Base-by-base conservation (phyloP, 2,797 vertebrate species). In the Notoglanidium macrostoma region DNA sequence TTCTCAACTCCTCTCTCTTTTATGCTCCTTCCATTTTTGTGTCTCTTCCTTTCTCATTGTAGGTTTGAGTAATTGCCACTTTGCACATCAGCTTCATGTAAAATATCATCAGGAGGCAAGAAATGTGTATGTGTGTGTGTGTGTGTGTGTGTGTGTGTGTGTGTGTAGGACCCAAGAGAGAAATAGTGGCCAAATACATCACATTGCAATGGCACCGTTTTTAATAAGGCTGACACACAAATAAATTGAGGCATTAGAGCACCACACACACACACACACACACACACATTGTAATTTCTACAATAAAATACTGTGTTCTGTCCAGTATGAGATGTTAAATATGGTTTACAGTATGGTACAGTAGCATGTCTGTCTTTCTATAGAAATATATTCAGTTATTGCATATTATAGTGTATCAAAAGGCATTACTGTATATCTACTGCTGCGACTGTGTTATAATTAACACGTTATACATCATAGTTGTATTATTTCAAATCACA, bases 121-220 rank as follows among this genome's bases (percentile, higher is more conserved):
- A 44, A 46, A 8, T 55, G 7, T 54, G 55, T 35, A 11, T 49
- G 49, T 77, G 73, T 77, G 73, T 76, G 73, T 76, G 73, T 76
- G 73, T n/a, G 73, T 51, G 44, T n/a, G 46, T 49, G n/a, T 76
- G 73, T 76, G 73, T 76, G 73, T n/a, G 73, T 51, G 44, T n/a
- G 46, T 51, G n/a, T 29, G 26, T 29, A 5, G 29, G 6, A 5
- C 29, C 29, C 54, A 59, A 26, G 55, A 44, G 21, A 61, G 21
- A 61, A 80, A 61, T 59, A 80, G 32, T 61, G 10, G 78, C 55
- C 35, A 81, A 81, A 81, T 63, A 63, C 29, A 81, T 81, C 57
- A 81, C 40, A 63, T 17, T 82, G 73, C 44, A 35, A 55, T 74
- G 44, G 63, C 61, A 65, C 35, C 2, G 3, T 79, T 32, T 82